phyloP scores from a whole-genome alignment of 2,113 vertebrate species.

The Anoplopoma fimbria region DNA sequence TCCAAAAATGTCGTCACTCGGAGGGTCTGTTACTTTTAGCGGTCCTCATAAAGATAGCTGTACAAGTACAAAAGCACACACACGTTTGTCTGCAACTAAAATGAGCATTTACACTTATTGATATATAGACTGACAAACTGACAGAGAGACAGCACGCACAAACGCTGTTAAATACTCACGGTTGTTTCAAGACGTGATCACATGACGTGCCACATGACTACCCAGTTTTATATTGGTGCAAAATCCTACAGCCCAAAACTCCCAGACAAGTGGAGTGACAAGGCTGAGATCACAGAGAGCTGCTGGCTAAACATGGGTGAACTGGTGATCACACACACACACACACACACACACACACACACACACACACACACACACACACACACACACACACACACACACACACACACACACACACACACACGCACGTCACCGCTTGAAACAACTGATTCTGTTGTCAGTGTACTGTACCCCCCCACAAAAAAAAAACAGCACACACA shows the following conservation, averaged over 20 bases:
- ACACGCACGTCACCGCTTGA: neutral
- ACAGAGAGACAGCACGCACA: neutral
- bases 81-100: neutral
- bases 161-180: constrained; percentile 48
- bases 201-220: constrained; percentile 40
- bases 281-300: neutral
- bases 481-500: neutral
- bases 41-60: neutral
- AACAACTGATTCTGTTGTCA: neutral
- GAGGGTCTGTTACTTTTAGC: neutral
- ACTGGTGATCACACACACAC: neutral
- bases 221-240: neutral
- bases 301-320: neutral
- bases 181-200: constrained; percentile 30
- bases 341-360: constrained; percentile 2
- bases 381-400: neutral
- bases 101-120: neutral
- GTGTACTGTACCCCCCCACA: neutral
- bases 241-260: constrained; percentile 1
- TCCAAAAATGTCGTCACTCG: neutral
- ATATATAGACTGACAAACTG: neutral
- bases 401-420: constrained; percentile 6
- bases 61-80: neutral
- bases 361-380: neutral
- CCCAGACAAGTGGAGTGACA: neutral